A percentile compares a stretch with the other conserved stretches of the same genome.
These are phyloP conservation scores for Novumbra hubbsi DNA, from an alignment of 2,797 vertebrate genomes.

Conservation along the genomic window DNA sequence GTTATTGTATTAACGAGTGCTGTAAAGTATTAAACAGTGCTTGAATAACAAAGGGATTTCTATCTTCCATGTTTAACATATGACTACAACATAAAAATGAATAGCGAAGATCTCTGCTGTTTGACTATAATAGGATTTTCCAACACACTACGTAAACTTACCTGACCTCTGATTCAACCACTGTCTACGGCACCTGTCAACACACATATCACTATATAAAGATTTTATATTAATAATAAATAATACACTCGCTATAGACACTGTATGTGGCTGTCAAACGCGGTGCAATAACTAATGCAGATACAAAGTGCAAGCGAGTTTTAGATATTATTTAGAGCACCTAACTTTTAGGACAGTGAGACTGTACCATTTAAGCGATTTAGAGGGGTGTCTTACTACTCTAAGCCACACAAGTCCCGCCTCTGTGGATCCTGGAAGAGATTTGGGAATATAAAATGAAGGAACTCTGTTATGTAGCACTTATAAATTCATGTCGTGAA, in stretches of 20 bases:
- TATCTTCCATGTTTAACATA: not conserved
- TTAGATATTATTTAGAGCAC: not conserved
- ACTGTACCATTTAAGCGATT: constrained; percentile 34
- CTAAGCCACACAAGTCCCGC: constrained; percentile 62
- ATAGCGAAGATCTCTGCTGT: not conserved
- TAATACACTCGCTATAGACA: not conserved
- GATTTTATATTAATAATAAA: not conserved
- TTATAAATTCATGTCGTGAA: constrained; percentile 39
- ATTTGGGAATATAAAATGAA: constrained; percentile 71
- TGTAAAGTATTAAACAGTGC: too few species aligned
- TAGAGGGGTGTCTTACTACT: constrained; percentile 45
- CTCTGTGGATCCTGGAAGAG: constrained; percentile 42
- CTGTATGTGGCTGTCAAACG: too few species aligned
- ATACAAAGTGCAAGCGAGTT: not conserved
- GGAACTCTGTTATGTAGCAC: constrained; percentile 44
- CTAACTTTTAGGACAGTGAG: constrained; percentile 1
- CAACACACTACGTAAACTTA: not conserved
- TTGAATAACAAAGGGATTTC: too few species aligned
- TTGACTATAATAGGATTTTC: not conserved
- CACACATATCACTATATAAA: not conserved
- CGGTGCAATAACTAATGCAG: too few species aligned
- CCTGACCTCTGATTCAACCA: not conserved
- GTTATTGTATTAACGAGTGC: too few species aligned
- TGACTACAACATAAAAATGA: not conserved
- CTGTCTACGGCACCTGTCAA: too few species aligned